Base-by-base conservation (phyloP, 2,888 invertebrate species). In the Oasisia sp. region DNA sequence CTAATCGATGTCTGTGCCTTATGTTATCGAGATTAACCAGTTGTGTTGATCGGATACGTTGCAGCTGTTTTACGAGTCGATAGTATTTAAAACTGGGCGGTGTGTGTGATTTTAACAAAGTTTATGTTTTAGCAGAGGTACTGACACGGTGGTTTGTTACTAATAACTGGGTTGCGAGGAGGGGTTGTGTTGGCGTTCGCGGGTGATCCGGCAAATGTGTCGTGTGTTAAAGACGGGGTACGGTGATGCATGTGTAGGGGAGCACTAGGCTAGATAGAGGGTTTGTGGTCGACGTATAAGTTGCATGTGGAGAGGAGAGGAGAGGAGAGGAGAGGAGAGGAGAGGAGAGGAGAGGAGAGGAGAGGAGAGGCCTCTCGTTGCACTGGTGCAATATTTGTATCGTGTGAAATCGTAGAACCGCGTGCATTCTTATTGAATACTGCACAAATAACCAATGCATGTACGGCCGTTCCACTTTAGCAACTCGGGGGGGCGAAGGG, bases 361-460 rank as follows among this genome's bases (percentile, higher is more conserved):
- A n/a, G n/a, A n/a, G n/a, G n/a, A n/a, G 74, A 74, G 74, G n/a
- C 74, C 74, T 27, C 7, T 74, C 27, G n/a, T 74, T 74, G 74
- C 74, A 74, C 74, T 74, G 74, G 74, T 74, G 74, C 74, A 74
- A 74, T 74, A 74, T 74, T 74, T 74, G 74, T 74, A 74, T 74
- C 74, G 74, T 74, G 74, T 74, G 7, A 27, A 74, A 74, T 74
- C 27, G 27, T 74, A 74, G 74, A 27, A 74, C 74, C 27, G 74
- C 74, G 19, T 74, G 74, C 74, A 74, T 74, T 74, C 74, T 74
- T 74, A 74, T 74, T 27, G 74, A 74, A 27, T 74, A 74, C 27
- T 74, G 74, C 74, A 74, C 74, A 74, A 14, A 74, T 74, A 74
- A 74, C 74, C 74, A 74, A 74, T 74, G 74, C 74, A 74, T 74